phyloP scores from a whole-genome alignment of 2,797 vertebrate species.

The Loriculus beryllinus region DNA sequence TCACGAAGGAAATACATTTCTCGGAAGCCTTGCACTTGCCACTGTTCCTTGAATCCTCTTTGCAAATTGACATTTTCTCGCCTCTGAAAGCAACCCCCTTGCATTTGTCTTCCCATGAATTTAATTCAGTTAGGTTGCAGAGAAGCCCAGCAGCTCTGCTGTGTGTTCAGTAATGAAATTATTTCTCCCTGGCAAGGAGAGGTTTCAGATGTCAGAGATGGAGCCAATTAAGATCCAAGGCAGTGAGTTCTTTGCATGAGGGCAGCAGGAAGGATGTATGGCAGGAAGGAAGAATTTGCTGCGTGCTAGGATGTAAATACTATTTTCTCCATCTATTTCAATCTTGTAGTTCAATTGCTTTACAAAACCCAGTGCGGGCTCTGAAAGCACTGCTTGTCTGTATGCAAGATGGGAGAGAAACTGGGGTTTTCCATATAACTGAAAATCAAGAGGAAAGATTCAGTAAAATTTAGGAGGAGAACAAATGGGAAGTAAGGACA shows the following conservation, averaged over 20 bases:
- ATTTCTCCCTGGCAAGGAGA: conserved; percentile 48
- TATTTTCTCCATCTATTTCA: conserved; percentile 46
- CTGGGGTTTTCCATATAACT: neutral
- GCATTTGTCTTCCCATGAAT: conserved; percentile 54
- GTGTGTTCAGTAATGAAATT: conserved; percentile 66
- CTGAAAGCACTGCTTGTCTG: neutral
- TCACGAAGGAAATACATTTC: neutral
- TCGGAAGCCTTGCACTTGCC: neutral
- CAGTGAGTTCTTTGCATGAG: conserved; percentile 39
- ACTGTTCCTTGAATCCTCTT: conserved; percentile 35
- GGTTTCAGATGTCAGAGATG: conserved; percentile 63
- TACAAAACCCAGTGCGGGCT: neutral
- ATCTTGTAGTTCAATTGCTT: neutral
- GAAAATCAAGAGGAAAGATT: neutral
- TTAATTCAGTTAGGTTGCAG: conserved; percentile 61
- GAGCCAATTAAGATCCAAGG: conserved; percentile 57
- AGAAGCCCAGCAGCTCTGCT: conserved; percentile 64
- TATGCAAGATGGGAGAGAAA: neutral
- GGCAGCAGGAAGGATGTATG: conserved; percentile 50
- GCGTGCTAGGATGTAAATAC: conserved; percentile 32
- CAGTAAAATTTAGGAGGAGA: neutral
- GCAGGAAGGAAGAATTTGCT: conserved; percentile 46
- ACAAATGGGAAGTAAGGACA: neutral
- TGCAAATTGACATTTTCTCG: conserved; percentile 16
- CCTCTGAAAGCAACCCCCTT: conserved; percentile 5